Base-by-base conservation (phyloP, 2,888 invertebrate genomes). In the Cenopis cana region DNA sequence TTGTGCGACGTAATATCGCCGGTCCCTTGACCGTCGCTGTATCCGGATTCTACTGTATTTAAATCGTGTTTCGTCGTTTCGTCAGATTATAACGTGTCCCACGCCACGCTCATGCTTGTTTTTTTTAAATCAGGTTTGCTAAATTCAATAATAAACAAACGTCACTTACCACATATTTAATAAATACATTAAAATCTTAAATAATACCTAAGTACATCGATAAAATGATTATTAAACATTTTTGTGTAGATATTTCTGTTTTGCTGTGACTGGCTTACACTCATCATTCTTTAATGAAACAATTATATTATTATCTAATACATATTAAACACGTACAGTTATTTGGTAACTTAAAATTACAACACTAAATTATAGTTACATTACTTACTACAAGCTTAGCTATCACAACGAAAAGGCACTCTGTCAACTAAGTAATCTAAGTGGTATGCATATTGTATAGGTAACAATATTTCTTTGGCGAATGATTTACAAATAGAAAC, bases 241-340 rank as follows among this genome's bases (percentile, higher is more conserved):
- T 61, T 67, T 54, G 69, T 56, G 9, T 66, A 46, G 38, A 46
- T 46, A 65, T 54, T 59, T 71, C 67, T 67, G 66, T 61, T 67
- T 67, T 50, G 49, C 9, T 24, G 49, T 69, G 70, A 74, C 74
- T 82, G 80, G 79, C 74, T 73, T 75, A 75, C 72, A 72, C 72
- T 72, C 72, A 62, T 72, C 72, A 8, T 33, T 60, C 9, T 52
- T 41, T 17, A 71, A 66, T 61, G 46, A 49, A 71, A 61, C 54
- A 70, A 69, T 56, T 52, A 57, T 24, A 69, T 50, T 41, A 41
- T 59, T 41, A 46, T 46, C 54, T 59, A 49, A 71, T 50, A 46
- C 46, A 12, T 46, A 55, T 49, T 66, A 60, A 59, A 61, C 55
- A 71, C 52, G 46, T 60, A 54, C n/a, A 41, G 55, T 33, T 61